Conservation (phyloP, 2,113 vertebrate species). For the Apaloderma vittatum region DNA sequence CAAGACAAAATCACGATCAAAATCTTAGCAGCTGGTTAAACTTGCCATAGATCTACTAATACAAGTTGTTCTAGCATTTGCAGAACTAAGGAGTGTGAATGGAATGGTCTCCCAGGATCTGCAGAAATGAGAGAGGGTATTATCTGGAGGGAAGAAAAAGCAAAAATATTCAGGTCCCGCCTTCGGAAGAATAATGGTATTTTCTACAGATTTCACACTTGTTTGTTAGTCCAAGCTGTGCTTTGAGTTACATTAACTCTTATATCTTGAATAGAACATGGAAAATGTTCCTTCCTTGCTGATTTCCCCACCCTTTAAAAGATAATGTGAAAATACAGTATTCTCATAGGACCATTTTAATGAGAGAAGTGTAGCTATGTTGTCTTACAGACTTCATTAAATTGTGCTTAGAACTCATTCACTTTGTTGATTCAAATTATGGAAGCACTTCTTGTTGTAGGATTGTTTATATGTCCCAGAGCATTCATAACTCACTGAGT, state of each 20-base stretch:
- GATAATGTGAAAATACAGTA: neutral
- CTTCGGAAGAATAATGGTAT: neutral
- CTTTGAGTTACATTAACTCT: neutral
- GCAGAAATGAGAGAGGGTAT: neutral
- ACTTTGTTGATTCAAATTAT: slow-evolving; percentile 43
- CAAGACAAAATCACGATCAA: neutral
- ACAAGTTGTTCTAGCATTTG: neutral
- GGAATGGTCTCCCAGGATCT: neutral
- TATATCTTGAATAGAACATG: slow-evolving; percentile 29
- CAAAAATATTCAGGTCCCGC: neutral
- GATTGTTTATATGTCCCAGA: slow-evolving; percentile 46
- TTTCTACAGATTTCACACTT: neutral
- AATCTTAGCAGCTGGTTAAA: neutral
- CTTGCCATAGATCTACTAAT: neutral
- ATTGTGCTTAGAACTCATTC: neutral
- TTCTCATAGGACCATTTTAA: slow-evolving; percentile 9
- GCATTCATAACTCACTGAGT: slow-evolving; percentile 41
- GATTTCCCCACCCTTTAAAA: neutral
- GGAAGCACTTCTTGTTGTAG: slow-evolving; percentile 33
- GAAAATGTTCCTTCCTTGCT: slow-evolving; percentile 8
- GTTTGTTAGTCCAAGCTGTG: neutral
- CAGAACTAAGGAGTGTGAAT: neutral
- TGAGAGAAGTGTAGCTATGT: neutral
- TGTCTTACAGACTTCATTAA: slow-evolving; percentile 29
- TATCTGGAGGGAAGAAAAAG: neutral